A percentile compares a stretch with the other conserved stretches of the same genome.
Conservation (phyloP, 2,113 vertebrate species). For the Solea solea region DNA sequence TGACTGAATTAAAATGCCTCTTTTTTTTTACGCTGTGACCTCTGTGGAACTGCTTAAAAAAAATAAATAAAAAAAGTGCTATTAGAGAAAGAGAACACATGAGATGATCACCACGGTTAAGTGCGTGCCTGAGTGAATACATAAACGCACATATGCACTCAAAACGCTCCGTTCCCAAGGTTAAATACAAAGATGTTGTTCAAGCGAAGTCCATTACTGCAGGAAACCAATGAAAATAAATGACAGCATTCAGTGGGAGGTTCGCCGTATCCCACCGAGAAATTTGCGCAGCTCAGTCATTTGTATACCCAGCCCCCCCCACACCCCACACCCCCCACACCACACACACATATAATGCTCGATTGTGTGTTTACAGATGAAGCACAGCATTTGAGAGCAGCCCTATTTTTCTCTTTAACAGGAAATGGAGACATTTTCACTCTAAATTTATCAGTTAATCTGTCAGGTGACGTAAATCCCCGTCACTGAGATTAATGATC, state of each 20-base stretch:
- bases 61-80: constrained; percentile 45
- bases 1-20: constrained; percentile 23
- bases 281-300: constrained; percentile 57
- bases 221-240: constrained; percentile 72
- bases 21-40: constrained; percentile 26
- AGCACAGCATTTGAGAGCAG: constrained; percentile 48
- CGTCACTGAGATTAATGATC: constrained; percentile 62
- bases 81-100: constrained; percentile 31
- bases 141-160: constrained; percentile 54
- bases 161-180: constrained; percentile 67
- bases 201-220: constrained; percentile 70
- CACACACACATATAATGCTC: constrained; percentile 50
- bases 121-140: constrained; percentile 36
- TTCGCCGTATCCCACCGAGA: constrained; percentile 63
- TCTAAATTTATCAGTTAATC: constrained; percentile 63
- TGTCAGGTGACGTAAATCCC: constrained; percentile 64
- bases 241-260: constrained; percentile 62
- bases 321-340: too few relatives aligned
- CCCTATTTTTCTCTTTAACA: constrained; percentile 63
- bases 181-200: constrained; percentile 74
- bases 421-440: constrained; percentile 66
- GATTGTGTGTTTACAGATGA: constrained; percentile 70
- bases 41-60: background rate
- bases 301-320: constrained; percentile 24
- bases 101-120: constrained; percentile 41